A percentile compares a stretch with the other conserved stretches of the same genome.
Conservation (phyloP, 2,797 vertebrate genomes). For the Xiphophorus birchmanni region DNA sequence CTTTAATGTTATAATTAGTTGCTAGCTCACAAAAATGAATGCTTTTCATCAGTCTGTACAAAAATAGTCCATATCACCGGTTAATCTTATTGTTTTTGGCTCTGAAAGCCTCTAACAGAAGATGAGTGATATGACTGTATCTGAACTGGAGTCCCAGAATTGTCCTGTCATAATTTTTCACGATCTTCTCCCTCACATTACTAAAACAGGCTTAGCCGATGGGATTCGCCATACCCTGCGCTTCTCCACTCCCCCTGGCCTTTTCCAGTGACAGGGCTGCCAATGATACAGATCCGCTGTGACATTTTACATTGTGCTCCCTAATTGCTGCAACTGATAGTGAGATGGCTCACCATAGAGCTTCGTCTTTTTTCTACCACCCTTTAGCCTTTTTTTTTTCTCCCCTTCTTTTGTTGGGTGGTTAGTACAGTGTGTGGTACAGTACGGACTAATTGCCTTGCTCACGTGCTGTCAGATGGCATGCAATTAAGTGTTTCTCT, state of each 20-base stretch:
- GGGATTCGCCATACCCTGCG: slow-evolving; percentile 51
- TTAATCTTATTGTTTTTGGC: slow-evolving; percentile 54
- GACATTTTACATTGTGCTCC: slow-evolving; percentile 81
- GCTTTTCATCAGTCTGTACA: slow-evolving; percentile 37
- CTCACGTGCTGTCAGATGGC: slow-evolving; percentile 32
- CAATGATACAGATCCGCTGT: slow-evolving; percentile 79
- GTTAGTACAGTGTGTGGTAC: slow-evolving; percentile 8
- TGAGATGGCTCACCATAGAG: slow-evolving; percentile 68
- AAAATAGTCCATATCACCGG: slow-evolving; percentile 49
- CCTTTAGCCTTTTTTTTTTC: slow-evolving; percentile 9
- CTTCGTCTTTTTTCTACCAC: slow-evolving; percentile 40
- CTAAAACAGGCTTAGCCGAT: slow-evolving; percentile 62
- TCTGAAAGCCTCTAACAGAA: slow-evolving; percentile 39
- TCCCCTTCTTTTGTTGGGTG: slow-evolving; percentile 5
- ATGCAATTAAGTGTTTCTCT: slow-evolving; percentile 18
- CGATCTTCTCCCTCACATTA: slow-evolving; percentile 44
- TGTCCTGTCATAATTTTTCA: slow-evolving; percentile 46
- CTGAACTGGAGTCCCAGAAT: slow-evolving; percentile 46
- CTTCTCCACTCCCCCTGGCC: slow-evolving; percentile 64
- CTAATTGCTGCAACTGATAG: slow-evolving; percentile 78
- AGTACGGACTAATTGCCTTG: slow-evolving; percentile 43
- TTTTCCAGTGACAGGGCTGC: slow-evolving; percentile 75
- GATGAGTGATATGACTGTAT: slow-evolving; percentile 45
- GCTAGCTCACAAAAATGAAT: neutral
- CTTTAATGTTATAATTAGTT: neutral